phyloP scores from a whole-genome alignment of 2,797 vertebrate genomes.

The Staurois parvus region DNA sequence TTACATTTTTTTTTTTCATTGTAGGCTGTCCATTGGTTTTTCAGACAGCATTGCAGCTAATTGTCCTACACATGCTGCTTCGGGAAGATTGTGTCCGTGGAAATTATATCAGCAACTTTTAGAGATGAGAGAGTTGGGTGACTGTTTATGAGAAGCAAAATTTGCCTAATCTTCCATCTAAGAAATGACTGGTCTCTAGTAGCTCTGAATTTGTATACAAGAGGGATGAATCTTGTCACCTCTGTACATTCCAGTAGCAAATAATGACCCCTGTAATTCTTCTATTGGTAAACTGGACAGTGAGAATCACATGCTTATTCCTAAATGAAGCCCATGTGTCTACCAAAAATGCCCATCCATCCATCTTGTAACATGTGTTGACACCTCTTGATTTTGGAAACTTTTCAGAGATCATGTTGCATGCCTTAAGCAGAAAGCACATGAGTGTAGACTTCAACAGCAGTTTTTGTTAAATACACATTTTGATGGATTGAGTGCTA shows the following conservation, averaged over 20 bases:
- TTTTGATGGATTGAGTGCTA: conserved; percentile 27
- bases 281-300: neutral
- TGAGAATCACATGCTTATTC: neutral
- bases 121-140: too few relatives aligned
- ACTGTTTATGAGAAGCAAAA: too few relatives aligned
- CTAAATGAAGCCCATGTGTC: neutral
- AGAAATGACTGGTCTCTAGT: too few relatives aligned
- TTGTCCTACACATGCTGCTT: too few relatives aligned
- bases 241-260: neutral
- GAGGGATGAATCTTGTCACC: neutral
- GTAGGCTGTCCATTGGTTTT: too few relatives aligned
- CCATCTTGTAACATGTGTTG: conserved; percentile 41
- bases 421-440: neutral
- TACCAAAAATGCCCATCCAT: neutral
- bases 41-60: too few relatives aligned
- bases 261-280: neutral
- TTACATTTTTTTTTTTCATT: too few relatives aligned
- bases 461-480: conserved; percentile 8
- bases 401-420: conserved; percentile 17
- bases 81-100: too few relatives aligned
- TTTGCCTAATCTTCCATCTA: too few relatives aligned
- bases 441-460: neutral
- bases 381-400: conserved; percentile 4
- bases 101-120: too few relatives aligned
- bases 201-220: too few relatives aligned